Base-by-base conservation (phyloP, 1,140 invertebrate genomes). In the Gonatopus flavifemur region DNA sequence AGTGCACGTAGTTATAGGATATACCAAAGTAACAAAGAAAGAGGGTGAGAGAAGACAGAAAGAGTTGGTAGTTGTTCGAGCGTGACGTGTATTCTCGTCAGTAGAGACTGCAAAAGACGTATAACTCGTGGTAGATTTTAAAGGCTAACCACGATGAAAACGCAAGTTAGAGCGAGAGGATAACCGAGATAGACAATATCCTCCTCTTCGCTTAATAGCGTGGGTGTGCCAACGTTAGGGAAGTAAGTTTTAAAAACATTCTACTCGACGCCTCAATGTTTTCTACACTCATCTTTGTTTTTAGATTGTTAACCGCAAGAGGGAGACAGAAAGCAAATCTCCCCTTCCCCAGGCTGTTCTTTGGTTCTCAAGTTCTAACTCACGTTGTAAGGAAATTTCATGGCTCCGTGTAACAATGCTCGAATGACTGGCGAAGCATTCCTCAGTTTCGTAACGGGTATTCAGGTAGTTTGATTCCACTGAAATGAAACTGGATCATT, bases 21-120 rank as follows among this genome's bases (percentile, higher is more conserved):
- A n/a, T n/a, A n/a, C n/a, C n/a, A n/a, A n/a, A n/a, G n/a, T n/a
- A n/a, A n/a, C n/a, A n/a, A n/a, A 16, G 20, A 31, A 13, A 12
- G 22, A 19, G 19, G 37, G 31, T n/a, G 22, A 41, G 22, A 22
- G 40, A 30, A 18, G 52, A 42, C 33, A 28, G 16, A 52, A 42
- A 24, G 45, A 45, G 46, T 44, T 52, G 43, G 38, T 46, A 65
- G 57, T 67, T 65, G 59, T 68, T 68, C 62, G 49, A 62, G 67
- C 66, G 67, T 67, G 58, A 70, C 62, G 59, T 58, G 64, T 66
- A 68, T 62, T 66, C 64, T 67, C 53, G 63, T 65, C 61, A 55
- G 62, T 36, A 47, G 53, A 62, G 39, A 41, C 40, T 47, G n/a
- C n/a, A 47, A 60, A 46, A 57, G 55, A 57, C 57, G 52, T 52